Conservation (phyloP, 2,888 invertebrate species). For the Cinara cedri region DNA sequence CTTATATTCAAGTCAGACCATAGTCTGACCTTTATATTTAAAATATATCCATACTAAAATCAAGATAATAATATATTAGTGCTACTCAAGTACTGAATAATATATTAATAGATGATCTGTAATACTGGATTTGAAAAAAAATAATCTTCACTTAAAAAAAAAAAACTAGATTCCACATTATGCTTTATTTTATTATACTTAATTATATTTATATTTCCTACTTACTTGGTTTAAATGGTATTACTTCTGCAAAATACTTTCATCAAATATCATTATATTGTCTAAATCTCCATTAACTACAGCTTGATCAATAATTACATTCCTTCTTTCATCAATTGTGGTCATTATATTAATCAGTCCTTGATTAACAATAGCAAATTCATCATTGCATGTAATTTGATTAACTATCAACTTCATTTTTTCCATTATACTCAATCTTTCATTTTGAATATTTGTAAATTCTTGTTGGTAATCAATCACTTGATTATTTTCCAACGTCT, state of each 20-base stretch:
- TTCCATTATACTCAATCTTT: conserved; percentile 37
- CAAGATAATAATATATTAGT: no score
- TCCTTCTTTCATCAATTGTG: conserved; percentile 43
- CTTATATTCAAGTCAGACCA: no score
- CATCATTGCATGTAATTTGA: conserved; percentile 47
- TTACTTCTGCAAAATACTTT: conserved; percentile 48
- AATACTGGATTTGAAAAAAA: no score
- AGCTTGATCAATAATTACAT: conserved; percentile 45
- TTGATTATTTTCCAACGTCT: conserved; percentile 37
- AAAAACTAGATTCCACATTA: no score
- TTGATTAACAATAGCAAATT: conserved; percentile 42
- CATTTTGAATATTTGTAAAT: conserved; percentile 47
- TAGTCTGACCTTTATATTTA: no score
- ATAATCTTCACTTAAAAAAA: no score
- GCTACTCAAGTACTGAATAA: no score
- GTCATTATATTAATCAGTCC: conserved; percentile 51
- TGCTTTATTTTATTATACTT: no score
- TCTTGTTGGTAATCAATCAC: conserved; percentile 43
- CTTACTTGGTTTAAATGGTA: background rate
- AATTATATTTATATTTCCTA: no score
- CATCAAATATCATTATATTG: conserved; percentile 50
- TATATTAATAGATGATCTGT: no score
- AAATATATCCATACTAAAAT: no score
- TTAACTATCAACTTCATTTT: conserved; percentile 51
- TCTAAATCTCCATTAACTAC: conserved; percentile 51